Evolutionary conservation across 2,113 vertebrate genomes (phyloP), one percentile per base, ranked within the genome.

Genomic region (Zosterops hypoxanthus): DNA sequence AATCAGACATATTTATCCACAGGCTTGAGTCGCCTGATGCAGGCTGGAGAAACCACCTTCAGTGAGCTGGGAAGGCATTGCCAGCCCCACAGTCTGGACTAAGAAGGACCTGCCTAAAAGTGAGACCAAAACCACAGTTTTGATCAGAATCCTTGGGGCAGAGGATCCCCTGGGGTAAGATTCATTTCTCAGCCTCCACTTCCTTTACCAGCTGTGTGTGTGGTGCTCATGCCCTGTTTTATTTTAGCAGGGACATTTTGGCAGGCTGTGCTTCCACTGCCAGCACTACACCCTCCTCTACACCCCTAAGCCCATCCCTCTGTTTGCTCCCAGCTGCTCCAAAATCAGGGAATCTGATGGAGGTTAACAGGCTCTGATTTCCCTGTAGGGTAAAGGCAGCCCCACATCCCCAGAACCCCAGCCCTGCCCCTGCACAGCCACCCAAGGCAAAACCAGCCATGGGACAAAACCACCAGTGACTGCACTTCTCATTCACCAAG

Each of bases 141-240:
- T n/a, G 33, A 36, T 28, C 41, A 28, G 1, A 2, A 57, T 13
- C 70, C 34, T 25, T 4, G 3, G 34, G 39, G 22, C 31, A 29
- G 49, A 21, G 36, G 10, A 60, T 36, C 8, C 8, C n/a, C 25
- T 16, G 15, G 14, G 49, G 15, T 0, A 7, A 41, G 39, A 31
- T 1, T 7, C 26, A 49, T n/a, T 34, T 47, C 47, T 52, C 50
- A 20, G 56, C 52, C 15, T 12, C 0, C 20, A 6, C n/a, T 13
- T 28, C 5, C 77, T 66, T 9, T 44, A 42, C 42, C 56, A 75
- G 44, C 26, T 33, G 26, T 5, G 31, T 9, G 20, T 49, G 34
- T n/a, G 1, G 0, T 13, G n/a, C 8, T 13, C 34, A 34, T 0
- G 3, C 36, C 29, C 24, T 4, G 1, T 42, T 82, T 42, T 2